Base-by-base conservation (phyloP, 2,113 vertebrate genomes). In the Oophaga pumilio region DNA sequence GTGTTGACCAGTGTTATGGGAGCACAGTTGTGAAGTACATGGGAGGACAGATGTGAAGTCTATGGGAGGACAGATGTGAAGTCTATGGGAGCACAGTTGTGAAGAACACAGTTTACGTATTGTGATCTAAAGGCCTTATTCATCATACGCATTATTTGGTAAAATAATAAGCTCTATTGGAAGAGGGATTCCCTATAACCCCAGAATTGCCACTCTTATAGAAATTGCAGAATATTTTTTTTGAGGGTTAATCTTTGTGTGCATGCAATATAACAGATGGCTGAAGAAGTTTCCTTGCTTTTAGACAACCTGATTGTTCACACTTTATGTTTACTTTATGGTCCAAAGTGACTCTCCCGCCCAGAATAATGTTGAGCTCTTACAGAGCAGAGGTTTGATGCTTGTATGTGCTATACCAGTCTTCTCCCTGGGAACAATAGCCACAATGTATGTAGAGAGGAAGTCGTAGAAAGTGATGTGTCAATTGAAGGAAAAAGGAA, bases 401-500 rank as follows among this genome's bases (percentile, higher is more conserved):
- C 71, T 64, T 57, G 43, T 76, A 69, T 50, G 56, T 49, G 82
- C 24, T 74, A 76, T 66, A 76, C 43, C 71, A 56, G 60, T 12
- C 86, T 59, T 26, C 57, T 76, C 69, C 12, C 69, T 76, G 79
- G 49, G 73, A 88, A 88, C 86, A 88, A 88, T 88, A 68, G 80
- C 68, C 15, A 73, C 66, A 80, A 66, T 79, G 76, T 87, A 68
- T 82, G 82, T 88, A 53, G 22, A 82, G 50, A 83, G 79, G 86
- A 88, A 88, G 86, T 88, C 24, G 5, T 88, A 82, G 86, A 88
- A 88, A 83, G 80, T 83, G 79, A 88, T 64, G 86, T 88, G 86
- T 88, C 86, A 88, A 88, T 88, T 76, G 86, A 57, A 88, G 86
- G 86, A 88, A 88, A 82, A 88, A 82, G 79, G 86, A 88, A 88